These are phyloP conservation scores for Cyanoderma ruficeps DNA, from an alignment of 2,113 vertebrate genomes.

Conservation along the genomic window DNA sequence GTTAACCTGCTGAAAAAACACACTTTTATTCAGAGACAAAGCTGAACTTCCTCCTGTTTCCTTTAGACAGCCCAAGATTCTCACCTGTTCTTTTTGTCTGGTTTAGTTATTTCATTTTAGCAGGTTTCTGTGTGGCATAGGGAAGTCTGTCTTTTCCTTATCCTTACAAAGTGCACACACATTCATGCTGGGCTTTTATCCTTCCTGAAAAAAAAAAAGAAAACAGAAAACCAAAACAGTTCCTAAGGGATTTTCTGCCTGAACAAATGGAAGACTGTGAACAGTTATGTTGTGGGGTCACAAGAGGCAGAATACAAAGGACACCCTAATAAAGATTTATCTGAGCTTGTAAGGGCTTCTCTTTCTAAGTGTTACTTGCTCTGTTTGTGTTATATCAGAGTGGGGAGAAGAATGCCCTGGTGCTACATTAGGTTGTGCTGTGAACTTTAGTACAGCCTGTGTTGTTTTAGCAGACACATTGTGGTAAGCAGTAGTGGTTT, in stretches of 20 bases:
- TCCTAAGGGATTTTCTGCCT: not conserved
- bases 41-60: not conserved
- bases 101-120: not conserved
- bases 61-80: not conserved
- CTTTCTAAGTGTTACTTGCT: not conserved
- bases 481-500: not conserved
- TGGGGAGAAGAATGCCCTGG: not conserved
- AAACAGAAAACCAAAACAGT: not conserved
- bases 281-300: not conserved
- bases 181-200: not conserved
- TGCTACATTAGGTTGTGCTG: not conserved
- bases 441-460: not conserved
- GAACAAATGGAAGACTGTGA: not conserved
- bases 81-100: not conserved
- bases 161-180: not conserved
- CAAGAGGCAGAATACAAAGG: not conserved
- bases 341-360: not conserved
- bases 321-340: not conserved
- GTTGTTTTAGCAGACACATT: not conserved
- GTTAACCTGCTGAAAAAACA: not conserved
- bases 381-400: not conserved
- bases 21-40: not conserved
- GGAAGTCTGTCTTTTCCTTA: not conserved
- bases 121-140: not conserved
- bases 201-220: not conserved